Evolutionary conservation across 1,140 invertebrate species (phyloP).

Genomic region (Theocolax elegans): DNA sequence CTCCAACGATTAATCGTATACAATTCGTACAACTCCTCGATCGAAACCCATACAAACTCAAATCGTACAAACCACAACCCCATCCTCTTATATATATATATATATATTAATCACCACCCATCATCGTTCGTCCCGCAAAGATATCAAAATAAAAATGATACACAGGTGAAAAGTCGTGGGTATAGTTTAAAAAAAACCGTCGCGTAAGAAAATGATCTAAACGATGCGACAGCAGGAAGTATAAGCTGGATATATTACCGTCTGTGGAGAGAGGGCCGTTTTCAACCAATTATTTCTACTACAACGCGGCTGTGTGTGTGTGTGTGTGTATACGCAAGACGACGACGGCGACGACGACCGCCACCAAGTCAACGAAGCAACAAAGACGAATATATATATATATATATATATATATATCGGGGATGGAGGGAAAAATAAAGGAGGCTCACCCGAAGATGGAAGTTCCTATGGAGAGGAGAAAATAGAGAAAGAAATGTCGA

Average conservation of each 20-base stretch:
- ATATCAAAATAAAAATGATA: no score
- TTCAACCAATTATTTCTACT: constrained; percentile 68
- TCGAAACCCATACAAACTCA: no score
- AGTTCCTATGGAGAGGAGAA: background rate
- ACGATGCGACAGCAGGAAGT: constrained; percentile 65
- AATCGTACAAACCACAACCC: no score
- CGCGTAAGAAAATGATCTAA: constrained; percentile 63
- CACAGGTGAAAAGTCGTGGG: no score
- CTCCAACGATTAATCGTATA: no score
- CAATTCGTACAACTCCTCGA: no score
- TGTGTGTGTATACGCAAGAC: constrained; percentile 48
- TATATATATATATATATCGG: background rate
- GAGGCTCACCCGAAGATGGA: no score
- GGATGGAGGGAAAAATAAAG: background rate
- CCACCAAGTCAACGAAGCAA: background rate
- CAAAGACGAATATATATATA: background rate
- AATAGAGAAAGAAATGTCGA: background rate
- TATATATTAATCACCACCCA: no score
- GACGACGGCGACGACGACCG: background rate
- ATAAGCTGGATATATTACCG: constrained; percentile 66
- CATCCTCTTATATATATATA: no score
- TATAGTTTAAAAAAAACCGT: no score
- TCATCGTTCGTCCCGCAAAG: no score
- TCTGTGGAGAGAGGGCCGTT: constrained; percentile 61
- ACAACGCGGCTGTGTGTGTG: no score